These are phyloP conservation scores for Pseudomyrmex sp. DNA, from an alignment of 1,140 invertebrate genomes.

Conservation along the genomic window DNA sequence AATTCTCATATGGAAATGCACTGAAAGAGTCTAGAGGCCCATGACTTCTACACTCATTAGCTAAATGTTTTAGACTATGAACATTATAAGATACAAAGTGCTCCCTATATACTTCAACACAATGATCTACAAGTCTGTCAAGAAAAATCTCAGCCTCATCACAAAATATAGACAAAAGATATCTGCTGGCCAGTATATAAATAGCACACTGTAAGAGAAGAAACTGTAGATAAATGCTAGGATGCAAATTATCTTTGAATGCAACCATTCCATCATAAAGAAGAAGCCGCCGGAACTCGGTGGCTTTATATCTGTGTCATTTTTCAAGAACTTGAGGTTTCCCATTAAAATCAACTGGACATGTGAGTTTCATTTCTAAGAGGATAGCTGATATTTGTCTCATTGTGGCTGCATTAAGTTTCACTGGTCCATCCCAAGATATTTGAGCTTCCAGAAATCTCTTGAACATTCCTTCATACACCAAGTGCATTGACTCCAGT, in stretches of 20 bases:
- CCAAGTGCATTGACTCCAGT: background rate
- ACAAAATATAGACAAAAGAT: background rate
- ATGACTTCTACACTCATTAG: background rate
- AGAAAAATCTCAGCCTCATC: background rate
- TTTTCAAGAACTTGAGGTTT: background rate
- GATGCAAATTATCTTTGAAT: background rate
- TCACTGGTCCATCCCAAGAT: background rate
- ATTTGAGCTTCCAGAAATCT: background rate
- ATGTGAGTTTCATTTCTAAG: background rate
- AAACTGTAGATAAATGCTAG: background rate
- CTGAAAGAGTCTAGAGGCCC: background rate
- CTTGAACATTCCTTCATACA: background rate
- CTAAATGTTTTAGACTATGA: background rate
- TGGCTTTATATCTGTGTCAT: background rate
- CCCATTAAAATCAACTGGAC: background rate
- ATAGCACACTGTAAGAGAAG: background rate
- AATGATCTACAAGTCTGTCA: background rate
- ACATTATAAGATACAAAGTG: constrained; percentile 4
- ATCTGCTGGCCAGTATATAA: background rate
- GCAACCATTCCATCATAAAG: constrained; percentile 9
- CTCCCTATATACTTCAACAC: background rate
- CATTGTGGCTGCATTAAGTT: background rate
- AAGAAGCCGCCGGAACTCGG: background rate
- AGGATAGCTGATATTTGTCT: background rate
- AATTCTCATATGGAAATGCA: background rate